phyloP scores from a whole-genome alignment of 2,797 vertebrate genomes.

The Tauraco hartlaubi region DNA sequence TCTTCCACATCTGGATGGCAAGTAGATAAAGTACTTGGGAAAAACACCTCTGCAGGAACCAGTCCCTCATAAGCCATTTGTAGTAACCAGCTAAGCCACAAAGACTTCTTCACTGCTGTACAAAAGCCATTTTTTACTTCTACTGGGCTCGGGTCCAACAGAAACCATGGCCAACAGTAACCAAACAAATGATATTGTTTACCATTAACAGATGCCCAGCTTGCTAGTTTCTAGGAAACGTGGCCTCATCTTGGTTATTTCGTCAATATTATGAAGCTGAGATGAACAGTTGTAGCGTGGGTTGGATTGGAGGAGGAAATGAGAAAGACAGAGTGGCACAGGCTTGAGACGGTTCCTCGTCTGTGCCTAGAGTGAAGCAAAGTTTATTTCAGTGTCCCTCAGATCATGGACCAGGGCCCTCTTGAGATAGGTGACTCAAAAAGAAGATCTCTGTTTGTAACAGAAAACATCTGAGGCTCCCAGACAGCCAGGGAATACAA shows the following conservation, averaged over 20 bases:
- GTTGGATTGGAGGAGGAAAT: not conserved
- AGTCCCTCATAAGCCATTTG: not conserved
- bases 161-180: not conserved
- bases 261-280: not conserved
- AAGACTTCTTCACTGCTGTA: not conserved
- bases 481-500: slow-evolving; percentile 12
- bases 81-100: not conserved
- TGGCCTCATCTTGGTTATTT: not conserved
- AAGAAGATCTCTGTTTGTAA: not conserved
- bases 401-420: not conserved
- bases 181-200: not conserved
- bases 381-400: not conserved
- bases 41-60: not conserved
- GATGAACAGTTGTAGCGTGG: not conserved
- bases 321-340: not conserved
- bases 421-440: not conserved
- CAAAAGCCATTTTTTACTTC: not conserved
- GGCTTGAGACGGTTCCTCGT: not conserved
- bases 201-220: not conserved
- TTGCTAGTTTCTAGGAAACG: not conserved
- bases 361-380: not conserved
- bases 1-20: not conserved
- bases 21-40: not conserved
- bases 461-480: slow-evolving; percentile 26
- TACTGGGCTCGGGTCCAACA: not conserved